phyloP scores from a whole-genome alignment of 2,888 invertebrate genomes.

The Drosophila affinis region DNA sequence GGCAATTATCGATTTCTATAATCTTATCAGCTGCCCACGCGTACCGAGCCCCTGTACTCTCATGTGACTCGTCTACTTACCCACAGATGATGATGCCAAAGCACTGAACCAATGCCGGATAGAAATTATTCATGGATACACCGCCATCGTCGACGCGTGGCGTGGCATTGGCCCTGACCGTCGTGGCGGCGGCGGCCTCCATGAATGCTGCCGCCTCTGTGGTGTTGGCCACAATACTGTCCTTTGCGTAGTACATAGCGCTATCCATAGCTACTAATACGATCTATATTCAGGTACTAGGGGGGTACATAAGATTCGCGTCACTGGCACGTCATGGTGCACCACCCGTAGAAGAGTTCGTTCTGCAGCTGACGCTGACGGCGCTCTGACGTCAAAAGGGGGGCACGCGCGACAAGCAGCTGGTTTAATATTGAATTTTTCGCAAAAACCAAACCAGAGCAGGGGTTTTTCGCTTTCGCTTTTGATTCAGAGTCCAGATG shows the following conservation, averaged over 20 bases:
- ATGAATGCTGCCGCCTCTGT: conserved; percentile 36
- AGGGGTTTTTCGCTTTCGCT: conserved; percentile 1
- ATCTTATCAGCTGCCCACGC: conserved; percentile 19
- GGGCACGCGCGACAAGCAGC: conserved; percentile 6
- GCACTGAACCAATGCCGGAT: conserved; percentile 95
- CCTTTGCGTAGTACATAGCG: conserved; percentile 72
- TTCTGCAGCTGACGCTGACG: conserved; percentile 59
- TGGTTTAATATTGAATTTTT: conserved; percentile 63
- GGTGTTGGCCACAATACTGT: conserved; percentile 22
- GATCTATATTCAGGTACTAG: conserved; percentile 7
- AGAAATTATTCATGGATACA: conserved; percentile 90
- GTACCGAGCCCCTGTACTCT: neutral
- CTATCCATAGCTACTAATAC: conserved; percentile 68
- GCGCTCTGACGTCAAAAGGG: conserved; percentile 63
- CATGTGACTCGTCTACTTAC: conserved; percentile 85
- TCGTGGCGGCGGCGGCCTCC: conserved; percentile 25
- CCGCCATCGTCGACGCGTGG: conserved; percentile 69
- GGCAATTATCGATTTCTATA: conserved; percentile 14
- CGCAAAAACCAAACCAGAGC: conserved; percentile 28
- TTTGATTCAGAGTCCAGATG: neutral
- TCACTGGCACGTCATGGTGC: conserved; percentile 23
- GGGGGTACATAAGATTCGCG: conserved; percentile 13
- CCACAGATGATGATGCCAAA: conserved; percentile 95
- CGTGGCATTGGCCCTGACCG: conserved; percentile 37
- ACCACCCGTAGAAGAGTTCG: conserved; percentile 15